Evolutionary conservation across 2,113 vertebrate genomes (phyloP), one percentile per base, ranked within the genome.

Genomic region (Rhinolophus sinicus): DNA sequence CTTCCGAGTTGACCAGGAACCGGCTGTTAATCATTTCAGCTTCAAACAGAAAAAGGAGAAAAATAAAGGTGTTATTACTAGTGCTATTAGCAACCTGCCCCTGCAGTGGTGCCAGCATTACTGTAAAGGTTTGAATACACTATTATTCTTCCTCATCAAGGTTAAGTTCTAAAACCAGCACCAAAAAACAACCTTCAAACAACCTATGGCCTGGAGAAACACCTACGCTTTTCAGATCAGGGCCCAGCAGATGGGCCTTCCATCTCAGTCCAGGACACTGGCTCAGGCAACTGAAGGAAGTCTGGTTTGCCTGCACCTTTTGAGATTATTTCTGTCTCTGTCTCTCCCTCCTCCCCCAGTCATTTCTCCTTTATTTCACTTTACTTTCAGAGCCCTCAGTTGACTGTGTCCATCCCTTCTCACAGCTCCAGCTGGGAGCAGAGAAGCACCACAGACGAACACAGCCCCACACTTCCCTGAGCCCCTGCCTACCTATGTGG

Each of bases 1-100:
- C 83, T 54, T 99, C 98, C 98, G 99, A 92, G 99, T 98, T 44
- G 99, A 86, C 99, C 99, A 99, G 62, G 98, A 98, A 11, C 99
- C 30, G 72, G 99, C 62, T 99, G 58, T 33, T 38, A 64, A 50
- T n/a, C 33, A 76, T 76, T 62, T 88, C 56, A 35, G 70, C 0
- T 0, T 93, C 18, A 44, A 50, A 95, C 3, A 75, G 38, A 35
- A 77, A 70, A 3, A 40, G 85, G 67, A 91, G 16, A 60, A 97
- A 92, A 28, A 50, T 83, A 80, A 18, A n/a, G 58, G 24, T 30
- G 33, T 84, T 56, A 50, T 22, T 47, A 44, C 40, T 44, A 92
- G 44, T 62, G 11, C 54, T 38, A 19, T 50, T 58, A 50, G 97
- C 97, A 98, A 83, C 99, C 58, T 21, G 58, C 38, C n/a, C 22